Conservation (phyloP, 92 coral and sea anemone species). For the Phenganax subtilis region DNA sequence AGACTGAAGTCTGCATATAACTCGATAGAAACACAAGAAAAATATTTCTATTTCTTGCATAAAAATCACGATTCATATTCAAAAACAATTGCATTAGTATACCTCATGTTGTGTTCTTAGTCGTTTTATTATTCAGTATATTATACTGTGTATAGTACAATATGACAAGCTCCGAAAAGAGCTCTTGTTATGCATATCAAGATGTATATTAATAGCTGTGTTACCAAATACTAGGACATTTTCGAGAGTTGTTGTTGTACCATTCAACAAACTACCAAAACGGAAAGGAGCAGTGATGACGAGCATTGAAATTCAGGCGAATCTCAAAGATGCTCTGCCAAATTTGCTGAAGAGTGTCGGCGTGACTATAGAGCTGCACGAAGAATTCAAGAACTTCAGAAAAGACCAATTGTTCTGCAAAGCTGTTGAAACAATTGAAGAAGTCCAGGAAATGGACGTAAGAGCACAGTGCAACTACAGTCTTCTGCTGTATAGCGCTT, state of each 20-base stretch:
- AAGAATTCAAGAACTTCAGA: neutral
- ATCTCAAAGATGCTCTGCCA: neutral
- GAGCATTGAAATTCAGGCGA: too few relatives aligned
- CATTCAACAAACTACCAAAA: neutral
- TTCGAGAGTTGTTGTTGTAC: conserved; percentile 1
- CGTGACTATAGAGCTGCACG: conserved; percentile 20
- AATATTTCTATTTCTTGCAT: too few relatives aligned
- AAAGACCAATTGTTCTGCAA: conserved; percentile 12
- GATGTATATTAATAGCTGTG: neutral
- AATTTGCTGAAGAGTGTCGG: conserved; percentile 28
- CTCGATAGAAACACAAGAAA: too few relatives aligned
- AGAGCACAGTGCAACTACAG: conserved; percentile 36
- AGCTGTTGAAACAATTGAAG: neutral
- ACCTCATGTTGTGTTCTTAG: too few relatives aligned
- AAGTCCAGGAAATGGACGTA: conserved; percentile 18
- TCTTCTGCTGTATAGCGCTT: conserved; percentile 28
- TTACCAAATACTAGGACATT: neutral
- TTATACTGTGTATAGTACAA: too few relatives aligned
- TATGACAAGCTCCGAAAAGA: neutral
- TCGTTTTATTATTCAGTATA: too few relatives aligned
- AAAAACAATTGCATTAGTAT: too few relatives aligned
- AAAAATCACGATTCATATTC: too few relatives aligned
- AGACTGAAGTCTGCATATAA: too few relatives aligned
- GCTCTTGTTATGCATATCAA: neutral
- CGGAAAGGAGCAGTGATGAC: neutral